phyloP scores from a whole-genome alignment of 1,140 invertebrate genomes.

The Mactra quadrangularis region DNA sequence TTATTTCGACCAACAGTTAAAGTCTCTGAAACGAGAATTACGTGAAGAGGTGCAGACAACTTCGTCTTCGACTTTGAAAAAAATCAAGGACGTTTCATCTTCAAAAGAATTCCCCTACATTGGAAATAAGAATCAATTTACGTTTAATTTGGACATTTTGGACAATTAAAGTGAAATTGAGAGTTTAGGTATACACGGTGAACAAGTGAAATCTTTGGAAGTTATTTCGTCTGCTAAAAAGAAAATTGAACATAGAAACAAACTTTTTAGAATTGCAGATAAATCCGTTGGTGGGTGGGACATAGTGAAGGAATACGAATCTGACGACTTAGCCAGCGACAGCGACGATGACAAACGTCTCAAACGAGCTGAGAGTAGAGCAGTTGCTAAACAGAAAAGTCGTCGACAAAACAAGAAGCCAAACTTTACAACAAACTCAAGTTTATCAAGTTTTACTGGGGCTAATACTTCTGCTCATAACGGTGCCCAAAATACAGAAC shows the following conservation, averaged over 20 bases:
- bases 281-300: conserved; percentile 12
- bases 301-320: conserved; percentile 24
- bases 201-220: background rate
- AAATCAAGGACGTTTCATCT: background rate
- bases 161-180: background rate
- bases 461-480: background rate
- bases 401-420: background rate
- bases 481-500: background rate
- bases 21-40: background rate
- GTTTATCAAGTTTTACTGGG: background rate
- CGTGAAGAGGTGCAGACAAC: background rate
- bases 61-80: background rate
- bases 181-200: background rate
- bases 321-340: background rate
- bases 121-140: background rate
- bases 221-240: background rate
- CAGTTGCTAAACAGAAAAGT: background rate
- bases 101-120: background rate
- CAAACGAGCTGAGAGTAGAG: conserved; percentile 4
- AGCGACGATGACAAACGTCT: conserved; percentile 17
- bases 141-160: background rate
- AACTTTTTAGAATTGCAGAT: conserved; percentile 32
- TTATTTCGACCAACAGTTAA: background rate
- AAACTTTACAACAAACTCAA: background rate
- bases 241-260: conserved; percentile 16